Conservation (phyloP, 2,888 invertebrate genomes). For the Hetaerina titia region DNA sequence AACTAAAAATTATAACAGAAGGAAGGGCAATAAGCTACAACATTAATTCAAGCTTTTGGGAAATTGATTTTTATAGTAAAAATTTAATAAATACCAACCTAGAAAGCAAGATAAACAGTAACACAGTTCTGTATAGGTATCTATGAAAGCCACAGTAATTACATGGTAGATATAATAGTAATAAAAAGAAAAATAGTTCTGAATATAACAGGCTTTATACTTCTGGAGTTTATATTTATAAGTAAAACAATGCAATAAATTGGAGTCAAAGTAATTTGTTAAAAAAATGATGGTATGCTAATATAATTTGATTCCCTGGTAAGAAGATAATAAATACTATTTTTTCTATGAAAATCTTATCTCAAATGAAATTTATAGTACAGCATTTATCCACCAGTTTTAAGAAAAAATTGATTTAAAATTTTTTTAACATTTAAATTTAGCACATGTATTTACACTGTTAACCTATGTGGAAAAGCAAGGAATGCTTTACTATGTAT, state of each 20-base stretch:
- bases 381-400: background rate
- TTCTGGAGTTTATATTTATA: background rate
- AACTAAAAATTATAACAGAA: background rate
- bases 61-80: background rate
- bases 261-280: background rate
- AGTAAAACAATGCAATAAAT: background rate
- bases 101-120: background rate
- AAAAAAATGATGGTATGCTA: background rate
- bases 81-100: background rate
- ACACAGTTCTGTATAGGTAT: background rate
- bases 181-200: background rate
- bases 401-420: background rate
- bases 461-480: background rate
- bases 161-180: background rate
- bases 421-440: background rate
- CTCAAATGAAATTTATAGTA: background rate
- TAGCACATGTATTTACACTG: background rate
- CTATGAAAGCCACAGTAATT: background rate
- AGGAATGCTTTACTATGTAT: slow-evolving; percentile 48
- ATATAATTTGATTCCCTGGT: background rate
- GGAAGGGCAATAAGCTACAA: background rate
- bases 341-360: background rate
- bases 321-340: background rate
- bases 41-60: background rate
- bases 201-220: background rate